Evolutionary conservation across 2,797 vertebrate species (phyloP).

Genomic region (Leptatherina wallacei): DNA sequence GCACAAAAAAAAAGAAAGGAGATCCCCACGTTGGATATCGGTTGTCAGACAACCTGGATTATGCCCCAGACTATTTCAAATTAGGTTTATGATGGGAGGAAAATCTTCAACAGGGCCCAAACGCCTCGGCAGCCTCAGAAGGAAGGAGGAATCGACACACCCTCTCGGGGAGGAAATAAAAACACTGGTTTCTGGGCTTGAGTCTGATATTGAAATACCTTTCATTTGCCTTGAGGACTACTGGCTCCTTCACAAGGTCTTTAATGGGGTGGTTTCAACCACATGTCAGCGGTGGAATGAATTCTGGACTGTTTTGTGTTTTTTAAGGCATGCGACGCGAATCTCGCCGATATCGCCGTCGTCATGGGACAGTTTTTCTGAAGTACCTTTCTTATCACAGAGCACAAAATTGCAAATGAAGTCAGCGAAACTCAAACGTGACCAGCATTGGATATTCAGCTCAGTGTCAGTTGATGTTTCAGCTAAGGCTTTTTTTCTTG

Average conservation of each 20-base stretch:
- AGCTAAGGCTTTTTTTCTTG: constrained; percentile 70
- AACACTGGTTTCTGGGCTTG: constrained; percentile 74
- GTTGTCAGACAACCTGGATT: constrained; percentile 62
- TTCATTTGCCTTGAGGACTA: constrained; percentile 71
- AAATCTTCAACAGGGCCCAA: constrained; percentile 49
- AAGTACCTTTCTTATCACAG: constrained; percentile 81
- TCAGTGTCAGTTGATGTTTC: constrained; percentile 84
- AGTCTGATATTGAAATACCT: constrained; percentile 75
- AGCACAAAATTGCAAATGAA: constrained; percentile 80
- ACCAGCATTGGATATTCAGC: constrained; percentile 80
- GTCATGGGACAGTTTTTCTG: constrained; percentile 79
- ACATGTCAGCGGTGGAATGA: constrained; percentile 73
- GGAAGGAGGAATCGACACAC: constrained; percentile 65
- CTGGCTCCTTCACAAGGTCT: constrained; percentile 85
- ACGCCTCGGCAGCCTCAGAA: constrained; percentile 67
- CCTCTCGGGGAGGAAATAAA: constrained; percentile 64
- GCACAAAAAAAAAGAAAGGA: constrained; percentile 38
- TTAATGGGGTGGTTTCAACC: constrained; percentile 77
- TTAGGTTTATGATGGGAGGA: constrained; percentile 64
- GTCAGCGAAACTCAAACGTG: constrained; percentile 70
- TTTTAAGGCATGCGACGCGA: constrained; percentile 83
- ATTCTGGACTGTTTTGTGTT: constrained; percentile 79
- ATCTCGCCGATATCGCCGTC: constrained; percentile 82
- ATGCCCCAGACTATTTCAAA: constrained; percentile 61
- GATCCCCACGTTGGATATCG: constrained; percentile 83